Evolutionary conservation across 2,113 vertebrate genomes (phyloP).

Genomic region (Antechinus flavipes): DNA sequence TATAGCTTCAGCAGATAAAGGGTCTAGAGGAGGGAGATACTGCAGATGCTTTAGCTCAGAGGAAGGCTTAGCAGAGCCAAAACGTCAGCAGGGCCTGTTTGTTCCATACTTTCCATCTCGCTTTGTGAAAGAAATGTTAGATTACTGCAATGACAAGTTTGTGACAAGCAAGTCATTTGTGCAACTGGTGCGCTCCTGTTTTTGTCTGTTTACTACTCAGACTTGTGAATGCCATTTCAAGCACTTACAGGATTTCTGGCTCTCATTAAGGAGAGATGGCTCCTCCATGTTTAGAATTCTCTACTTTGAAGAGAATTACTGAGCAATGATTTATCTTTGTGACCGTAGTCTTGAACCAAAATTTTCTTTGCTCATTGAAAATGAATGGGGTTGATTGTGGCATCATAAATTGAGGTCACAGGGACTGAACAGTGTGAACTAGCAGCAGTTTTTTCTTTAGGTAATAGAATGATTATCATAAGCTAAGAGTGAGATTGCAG

Average conservation of each 20-base stretch:
- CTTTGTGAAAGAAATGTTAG: slow-evolving; percentile 80
- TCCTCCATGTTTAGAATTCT: slow-evolving; percentile 81
- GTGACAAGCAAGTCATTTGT: slow-evolving; percentile 82
- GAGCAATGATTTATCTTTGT: slow-evolving; percentile 79
- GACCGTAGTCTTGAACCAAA: slow-evolving; percentile 77
- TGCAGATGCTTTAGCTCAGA: slow-evolving; percentile 75
- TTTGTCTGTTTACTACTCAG: slow-evolving; percentile 81
- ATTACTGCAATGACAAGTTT: slow-evolving; percentile 81
- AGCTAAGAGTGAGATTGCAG: slow-evolving; percentile 74
- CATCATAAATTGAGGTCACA: slow-evolving; percentile 54
- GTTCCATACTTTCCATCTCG: slow-evolving; percentile 75
- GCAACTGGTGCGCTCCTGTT: slow-evolving; percentile 82
- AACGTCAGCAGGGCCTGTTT: slow-evolving; percentile 80
- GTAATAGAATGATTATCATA: slow-evolving; percentile 78
- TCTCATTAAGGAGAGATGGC: slow-evolving; percentile 79
- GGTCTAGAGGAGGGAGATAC: slow-evolving; percentile 77
- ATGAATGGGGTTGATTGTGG: slow-evolving; percentile 66
- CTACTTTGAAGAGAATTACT: slow-evolving; percentile 80
- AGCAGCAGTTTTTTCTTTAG: slow-evolving; percentile 67
- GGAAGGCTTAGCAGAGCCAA: slow-evolving; percentile 78
- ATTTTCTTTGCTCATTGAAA: slow-evolving; percentile 71
- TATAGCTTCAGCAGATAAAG: slow-evolving; percentile 76
- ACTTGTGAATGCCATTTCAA: slow-evolving; percentile 81
- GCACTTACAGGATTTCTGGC: slow-evolving; percentile 81
- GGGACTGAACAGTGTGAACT: background rate